Conservation (phyloP, 2,888 invertebrate genomes). For the Aphidius colemani region DNA sequence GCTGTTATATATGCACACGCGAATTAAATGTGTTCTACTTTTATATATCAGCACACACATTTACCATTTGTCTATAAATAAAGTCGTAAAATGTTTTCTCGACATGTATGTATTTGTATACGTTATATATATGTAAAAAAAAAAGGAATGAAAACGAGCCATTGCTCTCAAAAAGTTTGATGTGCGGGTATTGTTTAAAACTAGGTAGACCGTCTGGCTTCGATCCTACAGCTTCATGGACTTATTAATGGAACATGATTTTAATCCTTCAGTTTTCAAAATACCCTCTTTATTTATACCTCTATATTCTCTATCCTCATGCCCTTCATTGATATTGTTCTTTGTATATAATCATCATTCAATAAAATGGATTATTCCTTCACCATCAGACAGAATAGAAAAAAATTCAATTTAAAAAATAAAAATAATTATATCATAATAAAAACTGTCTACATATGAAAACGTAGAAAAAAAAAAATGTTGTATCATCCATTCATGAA, state of each 20-base stretch:
- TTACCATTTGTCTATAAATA: slow-evolving; percentile 27
- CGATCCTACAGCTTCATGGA: slow-evolving; percentile 23
- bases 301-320: background rate
- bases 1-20: too few species aligned
- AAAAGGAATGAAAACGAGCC: slow-evolving; percentile 31
- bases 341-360: slow-evolving; percentile 25
- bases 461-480: too few species aligned
- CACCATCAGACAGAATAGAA: slow-evolving; percentile 17
- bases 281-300: slow-evolving; percentile 2
- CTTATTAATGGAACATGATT: slow-evolving; percentile 32
- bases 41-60: background rate
- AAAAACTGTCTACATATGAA: too few species aligned
- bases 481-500: too few species aligned
- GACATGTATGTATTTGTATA: slow-evolving; percentile 6
- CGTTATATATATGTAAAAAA: background rate
- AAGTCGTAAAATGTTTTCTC: slow-evolving; percentile 30
- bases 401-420: too few species aligned
- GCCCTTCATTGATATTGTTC: slow-evolving; percentile 19
- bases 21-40: too few species aligned
- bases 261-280: slow-evolving; percentile 9
- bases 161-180: slow-evolving; percentile 31
- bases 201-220: slow-evolving; percentile 33
- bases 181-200: slow-evolving; percentile 29
- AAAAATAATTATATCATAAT: too few species aligned
- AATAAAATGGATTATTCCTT: slow-evolving; percentile 30